A percentile compares a stretch with the other conserved stretches of the same genome.
phyloP scores from a whole-genome alignment of 2,888 invertebrate genomes.

The Agapetus fuscipes region DNA sequence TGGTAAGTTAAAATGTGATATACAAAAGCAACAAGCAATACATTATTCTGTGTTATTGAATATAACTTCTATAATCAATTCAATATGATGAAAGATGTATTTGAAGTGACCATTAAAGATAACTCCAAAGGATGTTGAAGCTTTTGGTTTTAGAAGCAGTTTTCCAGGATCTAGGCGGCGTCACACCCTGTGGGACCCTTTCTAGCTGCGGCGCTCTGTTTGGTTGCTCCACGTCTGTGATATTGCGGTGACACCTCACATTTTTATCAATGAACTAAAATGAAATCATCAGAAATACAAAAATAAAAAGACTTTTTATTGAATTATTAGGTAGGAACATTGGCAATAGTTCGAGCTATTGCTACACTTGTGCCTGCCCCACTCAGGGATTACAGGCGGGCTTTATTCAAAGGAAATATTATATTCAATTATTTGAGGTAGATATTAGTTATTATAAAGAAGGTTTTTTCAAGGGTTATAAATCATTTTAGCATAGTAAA shows the following conservation, averaged over 20 bases:
- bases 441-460: too few species aligned
- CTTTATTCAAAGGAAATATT: too few species aligned
- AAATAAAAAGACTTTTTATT: background rate
- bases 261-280: background rate
- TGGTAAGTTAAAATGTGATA: conserved; percentile 15
- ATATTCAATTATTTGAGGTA: too few species aligned
- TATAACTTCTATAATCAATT: background rate
- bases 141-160: conserved; percentile 7
- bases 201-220: background rate
- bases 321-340: background rate
- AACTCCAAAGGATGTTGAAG: background rate
- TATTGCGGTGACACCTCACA: conserved; percentile 6
- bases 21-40: conserved; percentile 7
- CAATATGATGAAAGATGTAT: background rate
- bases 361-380: background rate
- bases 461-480: too few species aligned
- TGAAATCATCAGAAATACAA: background rate
- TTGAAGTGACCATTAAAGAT: conserved; percentile 2
- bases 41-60: background rate
- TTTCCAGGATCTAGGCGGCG: conserved; percentile 1
- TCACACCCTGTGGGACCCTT: too few species aligned
- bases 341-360: conserved; percentile 1
- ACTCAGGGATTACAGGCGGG: background rate
- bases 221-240: background rate
- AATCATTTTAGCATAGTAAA: too few species aligned